Evolutionary conservation across 2,113 vertebrate genomes (phyloP), one percentile per base, ranked within the genome.

Genomic region (Acanthisitta chloris): DNA sequence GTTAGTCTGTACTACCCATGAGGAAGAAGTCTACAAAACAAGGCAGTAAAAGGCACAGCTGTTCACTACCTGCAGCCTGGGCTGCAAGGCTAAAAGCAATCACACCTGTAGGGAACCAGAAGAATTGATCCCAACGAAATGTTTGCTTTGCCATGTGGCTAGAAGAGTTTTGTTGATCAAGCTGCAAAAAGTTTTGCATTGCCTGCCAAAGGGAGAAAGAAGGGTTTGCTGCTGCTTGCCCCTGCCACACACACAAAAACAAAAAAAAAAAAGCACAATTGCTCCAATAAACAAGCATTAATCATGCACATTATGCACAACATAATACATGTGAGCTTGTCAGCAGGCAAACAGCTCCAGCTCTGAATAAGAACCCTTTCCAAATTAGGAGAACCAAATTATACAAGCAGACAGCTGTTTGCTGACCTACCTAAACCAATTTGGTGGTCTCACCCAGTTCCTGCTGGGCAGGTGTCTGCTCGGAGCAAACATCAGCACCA

Each of bases 221-320:
- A 79, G 87, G 81, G 91, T 88, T 96, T 72, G 81, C 86, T 92
- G 90, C 89, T 85, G 81, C 96, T 96, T 97, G 93, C 72, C 92
- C 81, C 90, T 91, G 95, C 81, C 89, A 89, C 92, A 79, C 34
- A 81, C n/a, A n/a, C n/a, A n/a, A n/a, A n/a, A n/a, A n/a, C n/a
- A n/a, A n/a, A n/a, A n/a, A n/a, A 36, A 69, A 59, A 88, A 94
- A 96, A 76, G 97, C 93, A 80, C 95, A 94, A 97, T 94, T 96
- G 95, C 97, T 94, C 93, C 96, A 85, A 96, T 93, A 97, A 98
- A 97, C 94, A 96, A 97, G 97, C 79, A 5, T 95, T 98, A 98
- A 98, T 98, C 97, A 97, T 14, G 87, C 94, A 94, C 78, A 98
- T 98, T 98, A 97, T 98, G 96, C 92, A 92, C 96, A 67, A n/a